Base-by-base conservation (phyloP, 2,888 invertebrate genomes). In the Neoaliturus tenellus region DNA sequence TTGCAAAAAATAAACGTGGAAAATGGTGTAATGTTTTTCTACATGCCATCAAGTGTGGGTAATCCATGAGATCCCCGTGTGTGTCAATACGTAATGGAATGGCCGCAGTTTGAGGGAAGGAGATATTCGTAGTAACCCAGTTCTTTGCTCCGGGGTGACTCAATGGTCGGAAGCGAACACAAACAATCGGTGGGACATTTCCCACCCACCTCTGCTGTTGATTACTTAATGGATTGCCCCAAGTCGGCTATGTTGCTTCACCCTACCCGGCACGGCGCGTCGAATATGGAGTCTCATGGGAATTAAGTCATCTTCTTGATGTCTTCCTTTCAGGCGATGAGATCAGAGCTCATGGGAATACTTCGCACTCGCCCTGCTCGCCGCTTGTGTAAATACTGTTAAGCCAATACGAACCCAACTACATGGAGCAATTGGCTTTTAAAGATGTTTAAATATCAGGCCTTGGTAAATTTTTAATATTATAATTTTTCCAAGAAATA, bases 221-320 rank as follows among this genome's bases (percentile, higher is more conserved):
- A 62, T 62, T 62, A 55, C 55, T 55, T 55, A 62, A 62, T 62
- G 62, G 62, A 28, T 62, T 62, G 62, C 62, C 62, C 28, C 62
- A 62, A 23, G 23, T 8, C 5, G 31, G 62, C 62, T 17, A 5
- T 2, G 62, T 62, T 62, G 62, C 62, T 14, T 62, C 25, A 62
- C 31, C 62, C 48, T 4, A 35, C 35, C 6, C 35, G 35, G 10
- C 35, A 10, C 35, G 35, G 6, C 4, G 1, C 55, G 55, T 14
- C 28, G 62, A 28, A 62, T 62, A 62, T 28, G 14, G 14, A 28
- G 31, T 28, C 62, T 62, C 62, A 62, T 31, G 62, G 62, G 62
- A 28, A 62, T 62, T 62, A 62, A 62, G 62, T 62, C 62, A 62
- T 62, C 62, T 62, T 62, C 62, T 62, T 62, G 62, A 62, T 62